Percentiles rank a stretch among this genome's conserved stretches.
These are phyloP conservation scores for Plectrocnemia conspersa DNA, from an alignment of 1,140 invertebrate species.

Conservation along the genomic window DNA sequence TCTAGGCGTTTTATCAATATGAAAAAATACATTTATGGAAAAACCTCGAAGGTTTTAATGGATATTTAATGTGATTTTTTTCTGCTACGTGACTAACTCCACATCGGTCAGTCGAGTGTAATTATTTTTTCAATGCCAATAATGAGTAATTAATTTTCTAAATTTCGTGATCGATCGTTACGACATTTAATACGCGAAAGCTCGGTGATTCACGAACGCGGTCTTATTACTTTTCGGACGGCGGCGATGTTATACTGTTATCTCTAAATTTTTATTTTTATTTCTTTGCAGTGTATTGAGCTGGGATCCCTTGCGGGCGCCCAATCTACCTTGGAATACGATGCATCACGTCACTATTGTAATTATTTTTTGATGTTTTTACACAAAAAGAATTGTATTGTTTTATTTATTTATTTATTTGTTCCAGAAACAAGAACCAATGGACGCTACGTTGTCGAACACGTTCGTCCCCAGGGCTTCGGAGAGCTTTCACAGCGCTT, in stretches of 20 bases:
- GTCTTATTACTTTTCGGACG: too few species aligned
- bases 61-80: slow-evolving; percentile 24
- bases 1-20: too few species aligned
- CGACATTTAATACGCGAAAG: too few species aligned
- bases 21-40: too few species aligned
- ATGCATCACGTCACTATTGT: slow-evolving; percentile 30
- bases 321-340: slow-evolving; percentile 26
- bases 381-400: not conserved
- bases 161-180: too few species aligned
- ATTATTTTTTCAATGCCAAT: slow-evolving; percentile 20
- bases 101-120: slow-evolving; percentile 5
- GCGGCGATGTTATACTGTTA: too few species aligned
- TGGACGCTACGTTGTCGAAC: slow-evolving; percentile 36
- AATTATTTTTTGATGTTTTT: slow-evolving; percentile 21
- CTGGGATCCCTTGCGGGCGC: slow-evolving; percentile 39
- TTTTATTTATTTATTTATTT: slow-evolving; percentile 30
- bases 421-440: slow-evolving; percentile 43
- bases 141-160: slow-evolving; percentile 1
- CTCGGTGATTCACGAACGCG: too few species aligned
- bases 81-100: slow-evolving; percentile 20
- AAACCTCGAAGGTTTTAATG: slow-evolving; percentile 5
- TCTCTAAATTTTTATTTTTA: too few species aligned
- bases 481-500: slow-evolving; percentile 50
- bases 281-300: slow-evolving; percentile 40
- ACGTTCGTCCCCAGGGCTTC: slow-evolving; percentile 39